Evolutionary conservation across 1,140 invertebrate species (phyloP).

Genomic region (Drosophila murphyi): DNA sequence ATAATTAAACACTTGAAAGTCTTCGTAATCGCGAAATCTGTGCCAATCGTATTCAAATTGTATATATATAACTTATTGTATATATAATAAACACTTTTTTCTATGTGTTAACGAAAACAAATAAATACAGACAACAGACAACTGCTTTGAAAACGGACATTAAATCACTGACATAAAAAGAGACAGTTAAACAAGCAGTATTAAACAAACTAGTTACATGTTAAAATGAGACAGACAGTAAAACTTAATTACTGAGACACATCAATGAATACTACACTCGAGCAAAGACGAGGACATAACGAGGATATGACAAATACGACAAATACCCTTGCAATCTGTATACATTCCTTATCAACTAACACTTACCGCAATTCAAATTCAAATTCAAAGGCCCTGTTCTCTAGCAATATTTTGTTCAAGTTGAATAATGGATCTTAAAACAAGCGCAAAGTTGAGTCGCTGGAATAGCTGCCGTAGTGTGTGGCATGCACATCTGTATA

Average conservation of each 20-base stretch:
- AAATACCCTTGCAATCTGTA: constrained; percentile 67
- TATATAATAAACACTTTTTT: constrained; percentile 66
- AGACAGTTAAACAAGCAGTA: constrained; percentile 19
- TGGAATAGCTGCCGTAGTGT: constrained; percentile 74
- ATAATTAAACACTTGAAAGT: constrained; percentile 26
- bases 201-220: neutral
- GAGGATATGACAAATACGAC: constrained; percentile 23
- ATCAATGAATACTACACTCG: neutral
- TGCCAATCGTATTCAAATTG: constrained; percentile 78
- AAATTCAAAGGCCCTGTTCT: constrained; percentile 69
- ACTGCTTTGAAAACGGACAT: constrained; percentile 20
- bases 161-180: constrained; percentile 9
- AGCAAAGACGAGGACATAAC: neutral
- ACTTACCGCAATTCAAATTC: constrained; percentile 40
- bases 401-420: constrained; percentile 81
- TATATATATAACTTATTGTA: constrained; percentile 63
- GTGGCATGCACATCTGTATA: constrained; percentile 37
- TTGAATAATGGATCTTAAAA: constrained; percentile 73
- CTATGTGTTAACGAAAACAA: constrained; percentile 51
- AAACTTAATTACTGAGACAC: too few relatives aligned
- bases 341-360: constrained; percentile 35
- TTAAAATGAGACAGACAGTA: neutral
- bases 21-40: constrained; percentile 70
- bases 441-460: constrained; percentile 71
- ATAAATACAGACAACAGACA: neutral